Base-by-base conservation (phyloP, 2,113 vertebrate species). In the Cryptomyrus ogoouensis region DNA sequence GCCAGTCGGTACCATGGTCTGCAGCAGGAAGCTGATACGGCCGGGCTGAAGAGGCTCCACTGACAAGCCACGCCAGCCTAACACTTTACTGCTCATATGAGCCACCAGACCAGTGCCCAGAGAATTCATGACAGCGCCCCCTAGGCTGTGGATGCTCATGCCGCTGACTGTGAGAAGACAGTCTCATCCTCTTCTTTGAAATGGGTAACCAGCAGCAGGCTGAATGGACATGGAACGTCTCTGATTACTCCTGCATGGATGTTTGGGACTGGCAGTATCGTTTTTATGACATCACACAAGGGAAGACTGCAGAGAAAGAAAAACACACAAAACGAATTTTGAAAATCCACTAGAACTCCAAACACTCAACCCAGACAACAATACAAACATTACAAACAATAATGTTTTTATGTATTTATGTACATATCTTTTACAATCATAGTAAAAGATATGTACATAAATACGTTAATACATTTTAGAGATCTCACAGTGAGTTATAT, bases 1-100 rank as follows among this genome's bases (percentile, higher is more conserved):
- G 90, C 96, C 97, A 17, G 97, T 95, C 2, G 98, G 98, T 89
- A 99, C 98, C 97, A 99, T 99, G 91, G 96, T 98, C 90, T 98
- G 95, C 91, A 99, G 94, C 10, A 99, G 90, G 6, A 96, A 97
- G 92, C 96, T 90, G 91, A 97, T 95, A 74, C 96, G 96, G 50
- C 97, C 96, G 0, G 97, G 96, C 17, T 97, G 96, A 93, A 97
- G 83, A 6, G 96, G 95, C 91, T 95, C 97, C 66, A 97, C 92
- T 91, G 94, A 94, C 87, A 97, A 91, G 91, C 96, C 92, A 93
- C 97, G 97, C 92, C 97, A 97, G 93, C 96, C 95, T 21, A 95
- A 94, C 8, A 95, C 94, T 90, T 96, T 96, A 70, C 93, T 93
- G 89, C 95, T 95, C 94, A 94, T 94, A 91, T 94, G 95, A 88